phyloP scores from a whole-genome alignment of 23 tunicate species.

The Trididemnum miniatum region DNA sequence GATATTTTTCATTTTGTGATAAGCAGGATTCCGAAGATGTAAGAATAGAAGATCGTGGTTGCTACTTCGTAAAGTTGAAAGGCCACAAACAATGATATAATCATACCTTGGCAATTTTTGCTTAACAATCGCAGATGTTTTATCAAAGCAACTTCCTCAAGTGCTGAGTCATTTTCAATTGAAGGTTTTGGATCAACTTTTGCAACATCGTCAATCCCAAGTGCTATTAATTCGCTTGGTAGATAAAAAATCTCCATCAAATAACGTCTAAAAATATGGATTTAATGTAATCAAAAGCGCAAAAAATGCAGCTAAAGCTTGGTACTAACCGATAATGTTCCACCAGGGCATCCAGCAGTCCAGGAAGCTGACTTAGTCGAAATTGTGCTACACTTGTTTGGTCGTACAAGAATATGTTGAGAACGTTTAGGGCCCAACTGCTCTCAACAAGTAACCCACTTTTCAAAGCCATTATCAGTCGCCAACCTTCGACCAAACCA shows the following conservation, averaged over 20 bases:
- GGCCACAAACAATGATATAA: no score
- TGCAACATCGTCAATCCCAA: slow-evolving; percentile 21
- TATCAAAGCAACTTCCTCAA: no score
- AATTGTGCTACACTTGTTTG: slow-evolving; percentile 69
- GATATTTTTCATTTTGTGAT: no score
- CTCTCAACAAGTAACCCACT: slow-evolving; percentile 85
- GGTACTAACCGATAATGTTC: slow-evolving; percentile 78
- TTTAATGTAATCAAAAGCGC: no score
- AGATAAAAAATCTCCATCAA: slow-evolving; percentile 29
- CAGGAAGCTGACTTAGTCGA: slow-evolving; percentile 79
- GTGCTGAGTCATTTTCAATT: no score
- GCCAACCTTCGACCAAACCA: slow-evolving; percentile 80
- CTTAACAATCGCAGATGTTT: no score
- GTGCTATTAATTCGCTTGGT: slow-evolving; percentile 22
- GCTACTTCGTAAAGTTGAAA: no score
- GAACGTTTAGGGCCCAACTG: slow-evolving; percentile 84
- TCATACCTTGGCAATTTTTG: no score
- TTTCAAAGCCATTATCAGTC: slow-evolving; percentile 78
- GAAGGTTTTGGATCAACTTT: no score
- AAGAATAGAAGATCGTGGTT: no score
- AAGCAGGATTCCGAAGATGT: no score
- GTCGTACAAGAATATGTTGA: slow-evolving; percentile 78
- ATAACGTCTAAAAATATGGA: slow-evolving; percentile 38
- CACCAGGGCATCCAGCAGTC: slow-evolving; percentile 65
- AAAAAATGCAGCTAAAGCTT: no score